phyloP scores from a whole-genome alignment of 2,888 invertebrate species.

The Pyrrhia umbra region DNA sequence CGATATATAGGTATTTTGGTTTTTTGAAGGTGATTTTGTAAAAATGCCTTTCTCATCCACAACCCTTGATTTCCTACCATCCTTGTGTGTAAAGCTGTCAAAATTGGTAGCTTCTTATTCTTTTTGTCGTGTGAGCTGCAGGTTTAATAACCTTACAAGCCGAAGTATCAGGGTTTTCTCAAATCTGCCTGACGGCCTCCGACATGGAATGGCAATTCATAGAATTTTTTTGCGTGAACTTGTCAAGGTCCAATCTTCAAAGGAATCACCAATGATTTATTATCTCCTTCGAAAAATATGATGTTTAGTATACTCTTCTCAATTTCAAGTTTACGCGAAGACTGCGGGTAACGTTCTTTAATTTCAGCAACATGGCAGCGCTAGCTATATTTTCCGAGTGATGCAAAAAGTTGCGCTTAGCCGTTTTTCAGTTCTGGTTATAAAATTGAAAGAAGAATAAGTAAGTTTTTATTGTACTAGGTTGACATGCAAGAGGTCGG shows the following conservation, averaged over 20 bases:
- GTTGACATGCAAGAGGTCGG: conserved; percentile 45
- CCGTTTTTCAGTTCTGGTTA: too few relatives aligned
- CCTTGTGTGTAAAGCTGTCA: too few relatives aligned
- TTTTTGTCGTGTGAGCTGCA: too few relatives aligned
- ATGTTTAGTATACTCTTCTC: neutral
- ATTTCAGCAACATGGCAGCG: neutral
- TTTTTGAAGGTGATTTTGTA: neutral
- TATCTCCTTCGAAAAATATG: neutral
- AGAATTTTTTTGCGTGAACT: too few relatives aligned
- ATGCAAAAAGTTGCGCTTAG: neutral
- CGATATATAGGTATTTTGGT: conserved; percentile 4
- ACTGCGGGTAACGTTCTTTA: neutral
- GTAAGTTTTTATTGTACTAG: conserved; percentile 16
- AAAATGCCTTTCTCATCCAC: neutral
- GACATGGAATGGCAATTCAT: too few relatives aligned
- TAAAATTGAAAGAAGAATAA: conserved; percentile 6
- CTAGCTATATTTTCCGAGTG: neutral
- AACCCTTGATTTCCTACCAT: too few relatives aligned
- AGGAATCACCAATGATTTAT: neutral
- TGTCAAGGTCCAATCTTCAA: neutral
- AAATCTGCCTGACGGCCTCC: too few relatives aligned
- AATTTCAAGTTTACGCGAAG: neutral
- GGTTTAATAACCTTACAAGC: too few relatives aligned
- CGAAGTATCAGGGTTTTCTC: too few relatives aligned
- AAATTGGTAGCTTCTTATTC: too few relatives aligned